Evolutionary conservation across 1,140 invertebrate species (phyloP), one percentile per base, ranked within the genome.

Genomic region (Medauroidea extradentata): DNA sequence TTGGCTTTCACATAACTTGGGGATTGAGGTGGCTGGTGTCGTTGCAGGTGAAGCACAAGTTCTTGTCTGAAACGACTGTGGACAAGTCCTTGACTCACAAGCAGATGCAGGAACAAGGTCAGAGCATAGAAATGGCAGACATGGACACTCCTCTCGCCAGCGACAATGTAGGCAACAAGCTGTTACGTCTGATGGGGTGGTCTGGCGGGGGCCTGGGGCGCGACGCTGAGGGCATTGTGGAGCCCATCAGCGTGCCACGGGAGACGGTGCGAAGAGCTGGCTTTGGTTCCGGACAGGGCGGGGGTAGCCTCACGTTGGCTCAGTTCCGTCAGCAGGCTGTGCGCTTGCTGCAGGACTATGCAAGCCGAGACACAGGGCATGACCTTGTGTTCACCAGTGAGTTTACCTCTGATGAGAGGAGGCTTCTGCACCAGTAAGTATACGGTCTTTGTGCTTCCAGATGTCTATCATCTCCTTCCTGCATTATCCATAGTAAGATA

Each of bases 181-280:
- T 92, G 73, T 82, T 92, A 80, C 82, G 84, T 59, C 73, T 87
- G 61, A 91, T 93, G 89, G 90, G 90, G 0, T 80, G 78, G 78
- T 67, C 64, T 13, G 79, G 78, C 23, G 78, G 77, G 16, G 77
- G 76, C 0, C 64, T 79, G 34, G 78, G 78, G 8, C 78, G 77
- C 63, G 66, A 73, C 51, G 66, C 67, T 18, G 57, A 67, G 60
- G 78, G 79, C n/a, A 78, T 76, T 21, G 64, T 63, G 9, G 73
- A 78, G 24, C 77, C 78, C 23, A 70, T 79, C 3, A 73, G 49
- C 23, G 44, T 24, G 0, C 23, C 19, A 7, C 21, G 18, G 44
- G 21, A 24, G 25, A 25, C 25, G 14, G 42, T 55, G 3, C 16
- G 44, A 3, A 43, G 39, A 25, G 41, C 53, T 23, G 39, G 53